Percentiles rank a stretch among this genome's conserved stretches.
These are phyloP conservation scores for Lordiphosa stackelbergi DNA, from an alignment of 1,140 invertebrate genomes.

Conservation along the genomic window DNA sequence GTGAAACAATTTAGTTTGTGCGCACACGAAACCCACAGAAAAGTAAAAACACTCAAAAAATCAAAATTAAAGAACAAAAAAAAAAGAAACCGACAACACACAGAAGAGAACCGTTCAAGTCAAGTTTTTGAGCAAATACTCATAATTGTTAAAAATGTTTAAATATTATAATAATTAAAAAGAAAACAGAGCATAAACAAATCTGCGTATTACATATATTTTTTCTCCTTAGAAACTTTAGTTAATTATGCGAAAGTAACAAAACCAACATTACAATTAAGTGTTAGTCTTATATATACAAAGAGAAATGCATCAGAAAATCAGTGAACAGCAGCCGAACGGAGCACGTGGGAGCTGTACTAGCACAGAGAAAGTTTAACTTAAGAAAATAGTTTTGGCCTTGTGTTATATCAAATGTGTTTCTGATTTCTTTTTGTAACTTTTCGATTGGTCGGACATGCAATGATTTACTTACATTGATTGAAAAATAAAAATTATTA, in stretches of 20 bases:
- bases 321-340: slow-evolving; percentile 30
- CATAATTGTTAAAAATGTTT: slow-evolving; percentile 70
- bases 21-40: slow-evolving; percentile 31
- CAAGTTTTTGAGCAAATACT: slow-evolving; percentile 71
- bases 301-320: slow-evolving; percentile 43
- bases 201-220: slow-evolving; percentile 58
- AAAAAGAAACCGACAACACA: slow-evolving; percentile 26
- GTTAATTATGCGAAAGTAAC: slow-evolving; percentile 66
- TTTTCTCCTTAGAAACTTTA: slow-evolving; percentile 75
- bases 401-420: slow-evolving; percentile 59
- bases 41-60: slow-evolving; percentile 24
- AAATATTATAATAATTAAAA: slow-evolving; percentile 45
- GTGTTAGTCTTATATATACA: slow-evolving; percentile 74
- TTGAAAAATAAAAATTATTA: slow-evolving; percentile 76
- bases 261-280: slow-evolving; percentile 59
- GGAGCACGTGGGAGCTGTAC: slow-evolving; percentile 29
- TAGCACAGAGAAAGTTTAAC: slow-evolving; percentile 38
- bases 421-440: slow-evolving; percentile 44
- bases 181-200: slow-evolving; percentile 20
- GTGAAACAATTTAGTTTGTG: slow-evolving; percentile 28
- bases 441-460: slow-evolving; percentile 65
- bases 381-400: slow-evolving; percentile 63
- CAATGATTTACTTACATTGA: slow-evolving; percentile 72
- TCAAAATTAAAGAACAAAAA: slow-evolving; percentile 56
- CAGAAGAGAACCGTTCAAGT: slow-evolving; percentile 47